Conservation (phyloP, 1,140 invertebrate species). For the Ceratina calcarata region DNA sequence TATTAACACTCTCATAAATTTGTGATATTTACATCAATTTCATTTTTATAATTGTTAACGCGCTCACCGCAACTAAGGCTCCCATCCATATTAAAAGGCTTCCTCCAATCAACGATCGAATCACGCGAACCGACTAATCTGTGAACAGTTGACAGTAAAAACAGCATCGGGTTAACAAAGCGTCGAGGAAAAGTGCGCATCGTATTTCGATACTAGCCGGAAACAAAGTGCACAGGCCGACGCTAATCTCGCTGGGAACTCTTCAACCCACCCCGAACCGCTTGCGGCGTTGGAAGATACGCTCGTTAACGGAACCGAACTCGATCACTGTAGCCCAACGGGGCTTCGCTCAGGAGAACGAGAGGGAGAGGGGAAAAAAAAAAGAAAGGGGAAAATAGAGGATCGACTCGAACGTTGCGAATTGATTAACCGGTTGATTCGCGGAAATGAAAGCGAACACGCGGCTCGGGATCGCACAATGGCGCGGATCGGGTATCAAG, state of each 20-base stretch:
- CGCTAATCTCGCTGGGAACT: slow-evolving; percentile 28
- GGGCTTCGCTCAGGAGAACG: too few relatives aligned
- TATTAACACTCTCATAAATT: too few relatives aligned
- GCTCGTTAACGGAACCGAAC: slow-evolving; percentile 7
- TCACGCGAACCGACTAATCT: background rate
- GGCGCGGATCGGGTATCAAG: slow-evolving; percentile 45
- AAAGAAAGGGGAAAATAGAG: background rate
- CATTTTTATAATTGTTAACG: too few relatives aligned
- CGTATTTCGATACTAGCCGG: background rate
- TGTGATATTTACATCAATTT: too few relatives aligned
- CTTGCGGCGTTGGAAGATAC: slow-evolving; percentile 16
- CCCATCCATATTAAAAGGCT: too few relatives aligned
- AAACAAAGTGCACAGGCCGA: slow-evolving; percentile 15
- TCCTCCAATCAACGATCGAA: background rate
- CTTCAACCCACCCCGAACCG: slow-evolving; percentile 11
- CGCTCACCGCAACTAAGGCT: too few relatives aligned
- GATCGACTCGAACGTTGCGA: background rate
- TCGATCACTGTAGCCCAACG: background rate
- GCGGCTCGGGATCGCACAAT: slow-evolving; percentile 17
- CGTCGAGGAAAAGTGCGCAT: background rate
- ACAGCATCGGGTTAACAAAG: background rate
- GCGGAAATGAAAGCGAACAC: slow-evolving; percentile 46
- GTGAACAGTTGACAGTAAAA: background rate
- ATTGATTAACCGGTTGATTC: slow-evolving; percentile 38
- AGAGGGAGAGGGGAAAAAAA: background rate